These are phyloP conservation scores for Chouioia cunea DNA, from an alignment of 2,888 invertebrate species.

Conservation along the genomic window DNA sequence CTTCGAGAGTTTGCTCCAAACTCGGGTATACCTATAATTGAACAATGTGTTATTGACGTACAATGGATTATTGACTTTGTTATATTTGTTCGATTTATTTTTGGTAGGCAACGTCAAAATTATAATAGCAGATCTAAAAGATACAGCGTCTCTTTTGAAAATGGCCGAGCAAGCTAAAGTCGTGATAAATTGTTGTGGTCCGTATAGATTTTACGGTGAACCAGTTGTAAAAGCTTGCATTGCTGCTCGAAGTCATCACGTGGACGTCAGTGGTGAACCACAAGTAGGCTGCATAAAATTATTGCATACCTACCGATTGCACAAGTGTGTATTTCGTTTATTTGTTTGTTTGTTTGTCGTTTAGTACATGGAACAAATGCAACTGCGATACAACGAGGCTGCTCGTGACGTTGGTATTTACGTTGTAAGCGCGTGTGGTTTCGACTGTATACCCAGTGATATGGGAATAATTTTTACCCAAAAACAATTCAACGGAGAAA, in stretches of 20 bases:
- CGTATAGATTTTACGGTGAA: constrained; percentile 89
- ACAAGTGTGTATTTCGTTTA: too few relatives aligned
- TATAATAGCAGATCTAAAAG: constrained; percentile 83
- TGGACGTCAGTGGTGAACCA: constrained; percentile 95
- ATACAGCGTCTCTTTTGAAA: constrained; percentile 78
- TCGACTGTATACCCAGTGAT: constrained; percentile 93
- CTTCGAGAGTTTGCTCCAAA: constrained; percentile 67
- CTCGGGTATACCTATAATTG: too few relatives aligned
- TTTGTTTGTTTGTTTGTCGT: constrained; percentile 36
- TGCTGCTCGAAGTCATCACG: constrained; percentile 83
- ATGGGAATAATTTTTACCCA: constrained; percentile 84
- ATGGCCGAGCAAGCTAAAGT: constrained; percentile 88
- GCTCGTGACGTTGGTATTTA: constrained; percentile 86
- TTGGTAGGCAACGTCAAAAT: constrained; percentile 75
- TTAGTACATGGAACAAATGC: constrained; percentile 88
- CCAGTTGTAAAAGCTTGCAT: constrained; percentile 89
- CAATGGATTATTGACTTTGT: not conserved
- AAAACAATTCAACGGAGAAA: constrained; percentile 79
- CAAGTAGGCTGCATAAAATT: too few relatives aligned
- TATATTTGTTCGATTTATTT: constrained; percentile 14
- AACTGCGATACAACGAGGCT: constrained; percentile 80
- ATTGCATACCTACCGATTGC: too few relatives aligned
- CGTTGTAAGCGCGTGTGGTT: constrained; percentile 91
- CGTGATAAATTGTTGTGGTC: constrained; percentile 93
- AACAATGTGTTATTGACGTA: not conserved